Evolutionary conservation across 2,888 invertebrate genomes (phyloP).

Genomic region (Halictus ligatus): DNA sequence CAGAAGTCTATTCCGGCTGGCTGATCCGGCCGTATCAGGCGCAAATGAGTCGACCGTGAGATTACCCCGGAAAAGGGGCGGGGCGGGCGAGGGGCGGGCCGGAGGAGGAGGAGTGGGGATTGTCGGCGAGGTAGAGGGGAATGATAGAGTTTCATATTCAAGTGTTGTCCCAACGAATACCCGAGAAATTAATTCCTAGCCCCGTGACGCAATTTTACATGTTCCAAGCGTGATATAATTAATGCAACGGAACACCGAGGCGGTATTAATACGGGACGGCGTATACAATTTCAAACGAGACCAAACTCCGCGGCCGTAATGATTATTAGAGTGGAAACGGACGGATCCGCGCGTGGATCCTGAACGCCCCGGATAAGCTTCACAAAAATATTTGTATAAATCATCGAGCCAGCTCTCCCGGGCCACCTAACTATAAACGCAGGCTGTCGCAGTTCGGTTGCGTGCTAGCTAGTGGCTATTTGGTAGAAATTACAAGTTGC

Average conservation of each 20-base stretch:
- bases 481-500: neutral
- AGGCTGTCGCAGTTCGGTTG: constrained; percentile 1
- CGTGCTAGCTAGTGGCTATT: neutral
- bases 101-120: too few relatives aligned
- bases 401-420: neutral
- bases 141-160: constrained; percentile 40
- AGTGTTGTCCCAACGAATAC: constrained; percentile 27
- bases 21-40: neutral
- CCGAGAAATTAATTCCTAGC: constrained; percentile 48
- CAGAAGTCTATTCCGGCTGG: constrained; percentile 25
- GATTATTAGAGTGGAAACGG: constrained; percentile 29
- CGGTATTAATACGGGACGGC: constrained; percentile 18
- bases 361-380: neutral
- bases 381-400: neutral
- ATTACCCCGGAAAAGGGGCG: constrained; percentile 8
- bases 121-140: neutral
- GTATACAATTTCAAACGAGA: constrained; percentile 32
- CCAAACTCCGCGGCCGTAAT: neutral
- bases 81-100: neutral
- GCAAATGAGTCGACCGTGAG: constrained; percentile 19
- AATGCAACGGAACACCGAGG: constrained; percentile 36
- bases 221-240: constrained; percentile 36
- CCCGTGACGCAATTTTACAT: constrained; percentile 5
- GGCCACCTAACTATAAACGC: neutral
- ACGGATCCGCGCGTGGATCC: neutral